Evolutionary conservation across 2,888 invertebrate species (phyloP).

Genomic region (Catocala fraxini): DNA sequence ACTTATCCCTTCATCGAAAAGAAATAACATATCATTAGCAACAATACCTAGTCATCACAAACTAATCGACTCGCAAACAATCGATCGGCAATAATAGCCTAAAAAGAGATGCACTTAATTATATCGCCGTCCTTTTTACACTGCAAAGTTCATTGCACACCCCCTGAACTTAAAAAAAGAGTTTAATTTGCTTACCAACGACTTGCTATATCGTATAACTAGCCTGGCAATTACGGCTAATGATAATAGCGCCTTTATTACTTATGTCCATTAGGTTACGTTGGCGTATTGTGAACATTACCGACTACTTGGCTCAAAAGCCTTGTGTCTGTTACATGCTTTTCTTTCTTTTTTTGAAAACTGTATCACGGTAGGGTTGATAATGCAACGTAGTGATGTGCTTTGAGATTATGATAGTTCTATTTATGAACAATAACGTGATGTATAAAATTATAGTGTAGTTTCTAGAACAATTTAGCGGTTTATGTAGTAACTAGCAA

Average conservation of each 20-base stretch:
- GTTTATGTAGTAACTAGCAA: no score
- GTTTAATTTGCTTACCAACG: slow-evolving; percentile 62
- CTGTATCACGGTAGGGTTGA: background rate
- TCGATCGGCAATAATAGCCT: slow-evolving; percentile 44
- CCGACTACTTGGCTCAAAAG: slow-evolving; percentile 39
- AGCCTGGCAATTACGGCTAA: slow-evolving; percentile 71
- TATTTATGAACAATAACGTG: background rate
- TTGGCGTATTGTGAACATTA: slow-evolving; percentile 53
- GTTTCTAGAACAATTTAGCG: no score
- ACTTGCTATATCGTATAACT: slow-evolving; percentile 55
- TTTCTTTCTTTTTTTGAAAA: slow-evolving; percentile 15
- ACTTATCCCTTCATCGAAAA: slow-evolving; percentile 3
- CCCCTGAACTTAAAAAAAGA: slow-evolving; percentile 57
- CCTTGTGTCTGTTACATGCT: slow-evolving; percentile 17
- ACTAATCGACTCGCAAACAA: slow-evolving; percentile 39
- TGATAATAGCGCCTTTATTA: slow-evolving; percentile 74
- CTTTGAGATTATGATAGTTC: background rate
- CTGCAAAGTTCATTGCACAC: slow-evolving; percentile 56
- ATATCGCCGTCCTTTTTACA: slow-evolving; percentile 36
- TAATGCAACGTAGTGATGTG: background rate
- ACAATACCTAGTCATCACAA: slow-evolving; percentile 32
- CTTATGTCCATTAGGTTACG: slow-evolving; percentile 66
- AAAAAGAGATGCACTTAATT: slow-evolving; percentile 54
- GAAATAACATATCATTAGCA: slow-evolving; percentile 30
- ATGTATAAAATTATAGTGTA: no score